Percentiles rank a stretch among this genome's conserved stretches.
Conservation (phyloP, 2,888 invertebrate species). For the Sesamia inferens region DNA sequence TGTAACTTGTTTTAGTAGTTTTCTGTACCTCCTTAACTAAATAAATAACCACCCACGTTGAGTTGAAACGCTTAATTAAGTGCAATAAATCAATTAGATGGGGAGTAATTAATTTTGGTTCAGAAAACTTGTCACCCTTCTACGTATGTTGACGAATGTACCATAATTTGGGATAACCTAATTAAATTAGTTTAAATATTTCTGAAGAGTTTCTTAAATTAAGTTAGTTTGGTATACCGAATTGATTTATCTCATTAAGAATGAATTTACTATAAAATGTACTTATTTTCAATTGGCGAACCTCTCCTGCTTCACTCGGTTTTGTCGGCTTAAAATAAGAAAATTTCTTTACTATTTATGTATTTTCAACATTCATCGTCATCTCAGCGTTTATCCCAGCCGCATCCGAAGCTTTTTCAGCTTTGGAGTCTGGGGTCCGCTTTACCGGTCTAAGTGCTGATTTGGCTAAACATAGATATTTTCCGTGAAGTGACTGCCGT, state of each 20-base stretch:
- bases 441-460: no score
- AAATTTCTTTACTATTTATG: no score
- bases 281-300: neutral
- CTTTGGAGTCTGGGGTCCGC: no score
- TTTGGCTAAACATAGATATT: no score
- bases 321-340: no score
- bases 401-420: no score
- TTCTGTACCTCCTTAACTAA: slow-evolving; percentile 10
- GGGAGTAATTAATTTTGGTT: slow-evolving; percentile 64
- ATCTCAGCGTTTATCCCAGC: no score
- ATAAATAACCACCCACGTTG: slow-evolving; percentile 33
- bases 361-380: no score
- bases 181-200: slow-evolving; percentile 38
- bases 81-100: slow-evolving; percentile 68
- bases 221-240: neutral
- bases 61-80: slow-evolving; percentile 61
- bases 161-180: slow-evolving; percentile 45
- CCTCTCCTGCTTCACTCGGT: neutral
- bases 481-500: no score
- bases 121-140: slow-evolving; percentile 60
- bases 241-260: neutral
- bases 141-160: slow-evolving; percentile 39
- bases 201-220: slow-evolving; percentile 3
- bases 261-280: no score
- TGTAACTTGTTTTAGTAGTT: neutral